A percentile compares a stretch with the other conserved stretches of the same genome.
phyloP scores from a whole-genome alignment of 1,140 invertebrate genomes.

The Pentalonia nigronervosa region DNA sequence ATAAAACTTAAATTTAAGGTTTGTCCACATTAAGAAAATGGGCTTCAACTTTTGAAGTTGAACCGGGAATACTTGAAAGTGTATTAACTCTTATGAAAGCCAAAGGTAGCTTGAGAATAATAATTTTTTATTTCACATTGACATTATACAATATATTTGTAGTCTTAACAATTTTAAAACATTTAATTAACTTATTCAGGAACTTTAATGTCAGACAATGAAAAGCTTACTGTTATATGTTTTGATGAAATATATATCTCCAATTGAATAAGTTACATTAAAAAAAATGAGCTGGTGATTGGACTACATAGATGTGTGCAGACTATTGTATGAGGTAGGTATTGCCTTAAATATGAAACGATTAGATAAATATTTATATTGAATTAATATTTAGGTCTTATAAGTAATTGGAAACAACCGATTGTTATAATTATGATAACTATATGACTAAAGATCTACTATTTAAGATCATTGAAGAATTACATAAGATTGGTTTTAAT shows the following conservation, averaged over 20 bases:
- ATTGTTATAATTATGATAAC: too few relatives aligned
- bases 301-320: not conserved
- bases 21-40: conserved; percentile 10
- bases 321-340: not conserved
- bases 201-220: not conserved
- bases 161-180: too few relatives aligned
- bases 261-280: not conserved
- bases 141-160: too few relatives aligned
- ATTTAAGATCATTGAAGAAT: too few relatives aligned
- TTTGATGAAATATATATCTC: conserved; percentile 11
- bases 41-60: not conserved
- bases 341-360: not conserved
- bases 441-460: too few relatives aligned
- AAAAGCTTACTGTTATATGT: not conserved
- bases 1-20: not conserved
- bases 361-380: not conserved
- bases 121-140: not conserved
- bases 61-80: not conserved
- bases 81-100: not conserved
- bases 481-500: not conserved
- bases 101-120: conserved; percentile 1
- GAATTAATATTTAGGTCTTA: not conserved
- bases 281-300: conserved; percentile 10
- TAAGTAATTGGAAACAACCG: too few relatives aligned
- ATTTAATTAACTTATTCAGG: not conserved